A percentile compares a stretch with the other conserved stretches of the same genome.
These are phyloP conservation scores for Pantelozetes paolii DNA, from an alignment of 2,888 invertebrate genomes.

Conservation along the genomic window DNA sequence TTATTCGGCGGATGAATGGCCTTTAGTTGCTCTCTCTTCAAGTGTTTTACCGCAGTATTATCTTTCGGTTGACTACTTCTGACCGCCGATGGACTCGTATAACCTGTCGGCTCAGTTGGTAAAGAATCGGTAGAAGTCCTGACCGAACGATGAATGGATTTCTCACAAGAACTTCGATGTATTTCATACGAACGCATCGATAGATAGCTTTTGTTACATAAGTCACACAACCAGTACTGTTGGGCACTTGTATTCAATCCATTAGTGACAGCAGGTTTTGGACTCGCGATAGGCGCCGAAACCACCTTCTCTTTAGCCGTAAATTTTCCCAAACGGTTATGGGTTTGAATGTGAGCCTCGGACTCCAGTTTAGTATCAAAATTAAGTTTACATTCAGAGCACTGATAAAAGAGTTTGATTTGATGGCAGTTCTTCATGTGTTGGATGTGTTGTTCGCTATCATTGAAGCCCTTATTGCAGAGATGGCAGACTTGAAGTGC, in stretches of 20 bases:
- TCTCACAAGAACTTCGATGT: slow-evolving; percentile 21
- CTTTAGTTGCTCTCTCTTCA: slow-evolving; percentile 16
- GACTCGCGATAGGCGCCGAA: neutral
- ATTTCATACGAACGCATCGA: slow-evolving; percentile 24
- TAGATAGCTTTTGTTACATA: slow-evolving; percentile 7
- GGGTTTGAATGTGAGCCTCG: slow-evolving; percentile 16
- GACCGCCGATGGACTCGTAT: no score
- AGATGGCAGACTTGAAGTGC: neutral
- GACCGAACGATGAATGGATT: neutral
- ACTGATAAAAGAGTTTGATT: slow-evolving; percentile 17
- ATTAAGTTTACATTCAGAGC: slow-evolving; percentile 10
- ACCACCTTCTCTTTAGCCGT: neutral
- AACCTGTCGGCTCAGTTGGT: neutral
- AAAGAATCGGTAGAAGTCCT: neutral
- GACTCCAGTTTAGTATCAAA: neutral
- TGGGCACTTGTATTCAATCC: neutral
- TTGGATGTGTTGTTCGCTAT: slow-evolving; percentile 20
- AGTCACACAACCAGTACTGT: slow-evolving; percentile 9
- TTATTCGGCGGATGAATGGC: slow-evolving; percentile 7
- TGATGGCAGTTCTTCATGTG: slow-evolving; percentile 31
- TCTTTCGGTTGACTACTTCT: neutral
- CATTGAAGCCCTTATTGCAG: neutral
- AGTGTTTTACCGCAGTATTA: slow-evolving; percentile 2
- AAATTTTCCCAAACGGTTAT: neutral
- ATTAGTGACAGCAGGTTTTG: neutral